A percentile compares a stretch with the other conserved stretches of the same genome.
Conservation (phyloP, 2,888 invertebrate species). For the Tetramorium bicarinatum region DNA sequence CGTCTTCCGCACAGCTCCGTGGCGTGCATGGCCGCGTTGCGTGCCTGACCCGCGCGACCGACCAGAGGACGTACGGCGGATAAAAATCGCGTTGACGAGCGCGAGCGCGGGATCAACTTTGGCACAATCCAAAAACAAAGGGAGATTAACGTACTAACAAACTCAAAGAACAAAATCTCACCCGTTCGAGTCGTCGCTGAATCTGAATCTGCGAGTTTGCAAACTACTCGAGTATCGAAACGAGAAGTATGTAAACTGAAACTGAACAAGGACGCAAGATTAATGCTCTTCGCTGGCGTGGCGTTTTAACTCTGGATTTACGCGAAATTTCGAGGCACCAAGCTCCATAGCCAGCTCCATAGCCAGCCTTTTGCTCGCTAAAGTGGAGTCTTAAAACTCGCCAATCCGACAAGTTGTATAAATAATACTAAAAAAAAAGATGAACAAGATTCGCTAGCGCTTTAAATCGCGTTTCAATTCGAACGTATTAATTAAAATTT, state of each 20-base stretch:
- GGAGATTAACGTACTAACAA: too few species aligned
- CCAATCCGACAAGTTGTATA: neutral
- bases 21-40: constrained; percentile 36
- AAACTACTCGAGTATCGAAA: too few species aligned
- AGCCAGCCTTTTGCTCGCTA: neutral
- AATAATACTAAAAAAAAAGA: neutral
- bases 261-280: neutral
- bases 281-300: neutral
- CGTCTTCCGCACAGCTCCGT: constrained; percentile 51
- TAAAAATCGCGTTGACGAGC: constrained; percentile 27
- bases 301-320: neutral
- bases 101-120: too few species aligned
- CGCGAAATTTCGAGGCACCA: neutral
- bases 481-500: neutral
- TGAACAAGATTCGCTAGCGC: neutral
- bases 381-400: neutral
- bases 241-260: neutral
- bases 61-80: constrained; percentile 23
- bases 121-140: too few species aligned
- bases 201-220: too few species aligned
- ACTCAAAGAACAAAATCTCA: too few species aligned
- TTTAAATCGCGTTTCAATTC: neutral
- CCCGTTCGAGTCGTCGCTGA: too few species aligned
- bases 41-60: constrained; percentile 18
- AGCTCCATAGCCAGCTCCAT: neutral